Evolutionary conservation across 92 coral and sea anemone genomes (phyloP).

Genomic region (Muricea muricata): DNA sequence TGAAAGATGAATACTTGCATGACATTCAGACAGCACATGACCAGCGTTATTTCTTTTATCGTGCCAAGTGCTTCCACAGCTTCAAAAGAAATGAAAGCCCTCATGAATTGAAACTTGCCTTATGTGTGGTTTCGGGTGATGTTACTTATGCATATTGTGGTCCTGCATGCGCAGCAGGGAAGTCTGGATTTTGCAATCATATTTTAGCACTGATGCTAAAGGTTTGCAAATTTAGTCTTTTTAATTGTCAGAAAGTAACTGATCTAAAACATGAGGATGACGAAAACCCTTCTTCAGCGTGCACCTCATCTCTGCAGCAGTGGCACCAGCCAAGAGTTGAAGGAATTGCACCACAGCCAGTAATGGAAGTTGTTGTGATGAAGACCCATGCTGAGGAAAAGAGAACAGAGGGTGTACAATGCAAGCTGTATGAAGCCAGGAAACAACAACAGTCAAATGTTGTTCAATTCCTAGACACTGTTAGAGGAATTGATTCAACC

Average conservation of each 20-base stretch:
- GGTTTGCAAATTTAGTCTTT: no score
- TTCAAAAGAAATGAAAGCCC: no score
- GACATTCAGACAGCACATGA: no score
- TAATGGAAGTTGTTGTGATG: conserved; percentile 62
- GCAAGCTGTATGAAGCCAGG: conserved; percentile 68
- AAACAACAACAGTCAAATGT: conserved; percentile 35
- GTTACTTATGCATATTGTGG: no score
- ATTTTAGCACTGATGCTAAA: no score
- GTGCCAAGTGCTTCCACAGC: no score
- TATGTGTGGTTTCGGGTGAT: no score
- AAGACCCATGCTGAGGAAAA: conserved; percentile 57
- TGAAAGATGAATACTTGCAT: no score
- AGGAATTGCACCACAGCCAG: conserved; percentile 61
- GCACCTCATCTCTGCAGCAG: conserved; percentile 61
- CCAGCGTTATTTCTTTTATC: no score
- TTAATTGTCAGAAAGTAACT: conserved; percentile 40
- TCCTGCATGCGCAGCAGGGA: no score
- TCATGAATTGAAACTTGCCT: no score
- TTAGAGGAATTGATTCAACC: conserved; percentile 50
- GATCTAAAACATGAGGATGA: conserved; percentile 61
- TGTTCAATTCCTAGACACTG: conserved; percentile 33
- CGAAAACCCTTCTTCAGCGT: conserved; percentile 47
- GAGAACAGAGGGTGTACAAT: conserved; percentile 30
- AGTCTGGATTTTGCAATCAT: no score
- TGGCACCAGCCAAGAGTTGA: conserved; percentile 67